Percentiles rank a stretch among this genome's conserved stretches.
Evolutionary conservation across 2,797 vertebrate genomes (phyloP).

Genomic region (Hoplostethus atlanticus): DNA sequence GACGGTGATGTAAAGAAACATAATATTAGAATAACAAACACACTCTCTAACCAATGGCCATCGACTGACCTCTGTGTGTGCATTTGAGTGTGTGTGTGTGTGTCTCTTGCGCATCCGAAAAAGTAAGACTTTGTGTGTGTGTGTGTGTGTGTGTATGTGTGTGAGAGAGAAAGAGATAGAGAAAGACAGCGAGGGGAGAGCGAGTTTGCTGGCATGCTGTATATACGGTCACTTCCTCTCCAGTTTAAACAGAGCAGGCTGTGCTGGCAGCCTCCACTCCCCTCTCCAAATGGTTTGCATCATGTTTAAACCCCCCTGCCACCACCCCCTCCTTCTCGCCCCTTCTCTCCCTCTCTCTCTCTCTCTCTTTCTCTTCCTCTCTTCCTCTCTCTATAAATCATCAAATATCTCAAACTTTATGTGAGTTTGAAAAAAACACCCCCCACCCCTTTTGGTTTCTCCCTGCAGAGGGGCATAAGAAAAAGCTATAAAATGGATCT

Average conservation of each 20-base stretch:
- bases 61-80: conserved; percentile 77
- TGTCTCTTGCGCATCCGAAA: conserved; percentile 65
- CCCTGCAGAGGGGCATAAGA: conserved; percentile 76
- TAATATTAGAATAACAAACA: conserved; percentile 91
- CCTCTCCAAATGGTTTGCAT: conserved; percentile 99
- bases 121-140: conserved; percentile 19
- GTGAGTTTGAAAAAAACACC: conserved; percentile 72
- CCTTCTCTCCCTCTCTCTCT: conserved; percentile 57
- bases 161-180: conserved; percentile 60
- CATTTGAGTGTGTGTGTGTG: conserved; percentile 82
- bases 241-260: conserved; percentile 99
- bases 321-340: conserved; percentile 75
- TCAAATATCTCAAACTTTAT: conserved; percentile 87
- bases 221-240: conserved; percentile 99
- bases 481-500: conserved; percentile 77
- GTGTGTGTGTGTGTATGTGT: conserved; percentile 38
- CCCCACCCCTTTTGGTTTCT: conserved; percentile 51
- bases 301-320: conserved; percentile 95
- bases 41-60: conserved; percentile 82
- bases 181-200: conserved; percentile 76
- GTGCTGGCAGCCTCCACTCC: conserved; percentile 96
- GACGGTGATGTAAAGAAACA: conserved; percentile 88
- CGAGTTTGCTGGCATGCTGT: conserved; percentile 95
- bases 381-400: conserved; percentile 89
- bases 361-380: conserved; percentile 68